Base-by-base conservation (phyloP, 92 coral and sea anemone species). In the Zoanthus sansibaricus region DNA sequence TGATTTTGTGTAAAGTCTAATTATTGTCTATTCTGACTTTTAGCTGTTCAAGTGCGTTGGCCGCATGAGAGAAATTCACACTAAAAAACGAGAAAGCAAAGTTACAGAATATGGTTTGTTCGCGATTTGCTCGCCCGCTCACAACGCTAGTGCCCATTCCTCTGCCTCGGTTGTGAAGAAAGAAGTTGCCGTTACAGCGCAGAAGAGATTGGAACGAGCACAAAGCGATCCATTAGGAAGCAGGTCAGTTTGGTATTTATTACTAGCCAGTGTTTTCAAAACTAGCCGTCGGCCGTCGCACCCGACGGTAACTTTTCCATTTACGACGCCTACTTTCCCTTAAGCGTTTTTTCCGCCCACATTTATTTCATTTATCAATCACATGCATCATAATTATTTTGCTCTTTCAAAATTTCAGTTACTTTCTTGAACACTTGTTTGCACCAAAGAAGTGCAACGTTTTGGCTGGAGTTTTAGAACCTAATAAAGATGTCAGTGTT, bases 81-180 rank as follows among this genome's bases (percentile, higher is more conserved):
- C 98, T 1, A 92, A 95, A 45, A 97, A 97, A 75, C 92, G 99
- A 17, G 99, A 97, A 79, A 89, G 89, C 52, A 96, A 95, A 70
- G 96, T 93, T 14, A 93, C 93, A 1, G 99, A 97, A 83, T 97
- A 97, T 72, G 99, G 99, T 1, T 90, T 97, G 49, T 97, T 97
- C 80, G 99, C 99, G 13, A 95, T 97, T 58, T 95, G 98, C 59
- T 97, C 99, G 45, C 99, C 99, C 0, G 95, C 98, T 30, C 92
- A 93, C 87, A 92, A 80, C 71, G 58, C 94, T 6, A 91, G 78
- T 48, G 86, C 94, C 48, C 90, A 93, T 49, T 93, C 96, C n/a
- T 72, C 97, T 18, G 89, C 90, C 74, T 88, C 96, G 30, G 86
- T 90, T 70, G 94, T 95, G 33, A 93, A 94, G 80, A 97, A 97